Base-by-base conservation (phyloP, 2,888 invertebrate genomes). In the Caenorhabditis zanzibari region DNA sequence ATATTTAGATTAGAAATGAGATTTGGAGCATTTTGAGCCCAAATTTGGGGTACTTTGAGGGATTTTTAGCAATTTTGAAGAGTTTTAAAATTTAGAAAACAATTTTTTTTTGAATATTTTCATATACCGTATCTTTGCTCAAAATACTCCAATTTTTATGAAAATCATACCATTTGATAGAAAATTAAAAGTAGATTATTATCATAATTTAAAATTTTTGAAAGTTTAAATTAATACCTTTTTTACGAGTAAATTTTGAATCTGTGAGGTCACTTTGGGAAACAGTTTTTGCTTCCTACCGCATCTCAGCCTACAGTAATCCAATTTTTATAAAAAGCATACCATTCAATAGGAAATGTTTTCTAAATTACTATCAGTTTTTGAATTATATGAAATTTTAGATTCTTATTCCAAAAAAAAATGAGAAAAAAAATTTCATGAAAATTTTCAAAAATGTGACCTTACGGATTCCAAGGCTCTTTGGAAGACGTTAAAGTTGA, bases 101-200 rank as follows among this genome's bases (percentile, higher is more conserved):
- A 10, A 32, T 16, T 58, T 58, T 69, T 68, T 68, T 52, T 68
- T n/a, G 44, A 63, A 63, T 44, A 63, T 44, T 44, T n/a, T n/a
- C n/a, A n/a, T n/a, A n/a, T n/a, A 24, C 24, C 2, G 26, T n/a
- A 22, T 2, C 10, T 16, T 38, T 19, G 10, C n/a, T 41, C 26
- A 58, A 32, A 58, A 38, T 71, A 16, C 9, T 10, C 38, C 38
- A 56, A 56, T 58, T 54, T 54, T 26, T 4, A 54, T 22, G 22
- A 38, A 38, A 38, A 6, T 38, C 10, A 38, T 38, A 38, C 38
- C 38, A 38, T 38, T 38, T 12, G 12, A 54, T 61, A 61, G 38
- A 3, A 10, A 38, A 38, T 41, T 61, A n/a, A n/a, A n/a, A n/a
- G n/a, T n/a, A n/a, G n/a, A n/a, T n/a, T n/a, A n/a, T n/a, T n/a